Conservation (phyloP, 2,888 invertebrate species). For the Cryptus armator region DNA sequence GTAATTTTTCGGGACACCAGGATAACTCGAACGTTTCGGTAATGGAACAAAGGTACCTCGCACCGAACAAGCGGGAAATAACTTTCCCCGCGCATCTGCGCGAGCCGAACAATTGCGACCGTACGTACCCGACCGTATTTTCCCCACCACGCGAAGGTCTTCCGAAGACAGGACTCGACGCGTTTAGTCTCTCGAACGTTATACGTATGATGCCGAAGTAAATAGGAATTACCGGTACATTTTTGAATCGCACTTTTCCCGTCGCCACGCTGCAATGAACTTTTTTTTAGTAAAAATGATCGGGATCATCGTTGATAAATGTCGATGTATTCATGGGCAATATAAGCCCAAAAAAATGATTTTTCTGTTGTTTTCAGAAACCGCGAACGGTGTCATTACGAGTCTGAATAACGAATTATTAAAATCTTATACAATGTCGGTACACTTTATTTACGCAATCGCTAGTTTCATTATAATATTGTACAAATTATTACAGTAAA, state of each 20-base stretch:
- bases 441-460: conserved; percentile 83
- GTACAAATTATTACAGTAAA: conserved; percentile 85
- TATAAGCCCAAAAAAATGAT: background rate
- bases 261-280: no score
- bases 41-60: background rate
- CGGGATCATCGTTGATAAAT: no score
- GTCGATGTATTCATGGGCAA: no score
- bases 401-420: conserved; percentile 26
- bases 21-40: background rate
- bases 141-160: no score
- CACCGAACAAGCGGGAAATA: conserved; percentile 6
- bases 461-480: conserved; percentile 83
- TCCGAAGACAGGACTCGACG: no score
- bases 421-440: conserved; percentile 81
- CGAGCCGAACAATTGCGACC: background rate
- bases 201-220: no score
- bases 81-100: conserved; percentile 1
- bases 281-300: no score
- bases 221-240: no score
- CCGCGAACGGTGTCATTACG: background rate
- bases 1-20: background rate
- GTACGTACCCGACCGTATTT: no score
- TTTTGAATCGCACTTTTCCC: no score
- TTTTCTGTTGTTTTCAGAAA: background rate
- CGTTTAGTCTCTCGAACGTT: no score